Evolutionary conservation across 2,797 vertebrate genomes (phyloP).

Genomic region (Sebastes minor): DNA sequence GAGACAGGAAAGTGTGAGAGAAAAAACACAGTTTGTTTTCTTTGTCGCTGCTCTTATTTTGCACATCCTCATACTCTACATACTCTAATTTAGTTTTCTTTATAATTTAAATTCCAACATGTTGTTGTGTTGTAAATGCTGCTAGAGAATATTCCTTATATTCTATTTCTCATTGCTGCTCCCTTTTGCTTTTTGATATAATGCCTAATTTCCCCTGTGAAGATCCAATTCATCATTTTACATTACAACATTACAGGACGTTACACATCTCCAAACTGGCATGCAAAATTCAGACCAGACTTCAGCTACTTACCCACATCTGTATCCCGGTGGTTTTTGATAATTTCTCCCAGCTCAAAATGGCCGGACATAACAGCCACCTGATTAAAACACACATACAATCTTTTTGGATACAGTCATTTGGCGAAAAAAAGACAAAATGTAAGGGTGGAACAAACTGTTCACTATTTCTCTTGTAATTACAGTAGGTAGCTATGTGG

Average conservation of each 20-base stretch:
- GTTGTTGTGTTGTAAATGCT: not conserved
- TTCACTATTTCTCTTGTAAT: not conserved
- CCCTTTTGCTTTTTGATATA: not conserved
- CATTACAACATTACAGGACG: not conserved
- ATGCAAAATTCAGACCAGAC: not conserved
- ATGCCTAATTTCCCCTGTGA: not conserved
- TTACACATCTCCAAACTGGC: not conserved
- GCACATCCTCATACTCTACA: not conserved
- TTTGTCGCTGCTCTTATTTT: not conserved
- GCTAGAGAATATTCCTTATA: not conserved
- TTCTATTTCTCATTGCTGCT: not conserved
- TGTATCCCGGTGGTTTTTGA: constrained; percentile 90
- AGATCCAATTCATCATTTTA: not conserved
- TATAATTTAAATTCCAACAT: not conserved
- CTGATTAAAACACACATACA: constrained; percentile 64
- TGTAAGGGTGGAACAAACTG: not conserved
- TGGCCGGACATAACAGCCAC: constrained; percentile 94
- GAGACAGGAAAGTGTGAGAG: not conserved
- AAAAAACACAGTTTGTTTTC: not conserved
- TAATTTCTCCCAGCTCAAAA: constrained; percentile 93
- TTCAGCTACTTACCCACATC: constrained; percentile 86
- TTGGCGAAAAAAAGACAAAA: not conserved
- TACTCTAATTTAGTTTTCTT: not conserved
- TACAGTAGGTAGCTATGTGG: not conserved
- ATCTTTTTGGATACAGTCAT: not conserved